Evolutionary conservation across 2,888 invertebrate genomes (phyloP), one percentile per base, ranked within the genome.

Genomic region (Philereme transversata): DNA sequence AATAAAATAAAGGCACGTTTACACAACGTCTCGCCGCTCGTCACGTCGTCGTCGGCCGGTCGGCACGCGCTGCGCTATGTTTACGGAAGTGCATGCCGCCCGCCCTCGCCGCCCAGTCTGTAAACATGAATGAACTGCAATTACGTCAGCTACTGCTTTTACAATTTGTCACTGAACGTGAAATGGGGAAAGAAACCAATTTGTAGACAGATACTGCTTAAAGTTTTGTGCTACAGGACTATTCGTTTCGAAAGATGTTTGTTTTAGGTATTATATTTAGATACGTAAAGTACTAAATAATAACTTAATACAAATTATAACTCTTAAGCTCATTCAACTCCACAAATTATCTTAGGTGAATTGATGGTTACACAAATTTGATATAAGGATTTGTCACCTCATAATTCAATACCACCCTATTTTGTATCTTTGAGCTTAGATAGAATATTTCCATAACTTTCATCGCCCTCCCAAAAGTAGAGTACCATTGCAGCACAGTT

Each of bases 21-120:
- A 71, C 72, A 73, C 70, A 72, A 65, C 62, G 53, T 49, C 38
- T 59, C 54, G 56, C 63, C 22, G 46, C 48, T 22, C 48, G 50
- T 55, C 38, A 47, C 44, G 55, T 57, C 10, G 45, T 38, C 35
- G 22, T 38, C 5, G 5, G 38, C 0, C 10, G 40, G 50, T 51
- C 49, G 59, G 56, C 56, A 59, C 56, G 56, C 50, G 55, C 55
- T 51, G 56, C 65, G 65, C 58, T 78, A 72, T 66, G 70, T 80
- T 82, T 82, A 81, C 79, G 80, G 81, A 82, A 81, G 71, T 71
- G 72, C 75, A 73, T 62, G 68, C 70, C 70, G 68, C 72, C 75
- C 73, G 70, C 75, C 72, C 60, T 57, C 58, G 64, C 65, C 70
- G 60, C 69, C 68, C 70, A 51, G 56, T 64, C 60, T 54, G 67